These are phyloP conservation scores for Megatriorchis doriae DNA, from an alignment of 2,113 vertebrate genomes.

Conservation along the genomic window DNA sequence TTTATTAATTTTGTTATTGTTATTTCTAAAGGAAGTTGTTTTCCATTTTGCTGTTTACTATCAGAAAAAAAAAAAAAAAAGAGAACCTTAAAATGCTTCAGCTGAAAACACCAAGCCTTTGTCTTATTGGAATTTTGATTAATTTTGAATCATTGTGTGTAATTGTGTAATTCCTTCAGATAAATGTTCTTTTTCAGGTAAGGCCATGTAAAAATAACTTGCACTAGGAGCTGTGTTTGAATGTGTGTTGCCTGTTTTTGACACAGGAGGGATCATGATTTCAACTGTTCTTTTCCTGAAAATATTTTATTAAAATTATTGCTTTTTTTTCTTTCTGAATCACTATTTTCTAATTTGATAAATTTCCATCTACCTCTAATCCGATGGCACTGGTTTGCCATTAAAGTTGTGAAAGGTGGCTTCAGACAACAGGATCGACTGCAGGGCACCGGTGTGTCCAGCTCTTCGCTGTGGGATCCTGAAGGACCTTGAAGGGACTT, in stretches of 20 bases:
- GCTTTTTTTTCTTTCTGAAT: fast-evolving
- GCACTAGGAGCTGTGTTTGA: neutral
- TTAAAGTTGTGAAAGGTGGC: neutral
- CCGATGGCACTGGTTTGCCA: neutral
- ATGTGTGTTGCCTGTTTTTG: neutral
- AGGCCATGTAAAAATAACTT: neutral
- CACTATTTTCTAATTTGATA: neutral
- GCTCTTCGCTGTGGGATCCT: fast-evolving
- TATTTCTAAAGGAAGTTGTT: neutral
- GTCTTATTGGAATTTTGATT: neutral
- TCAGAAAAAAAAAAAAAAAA: neutral
- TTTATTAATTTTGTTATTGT: neutral
- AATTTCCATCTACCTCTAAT: neutral
- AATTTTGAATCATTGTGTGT: neutral
- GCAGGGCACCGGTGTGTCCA: too few species aligned
- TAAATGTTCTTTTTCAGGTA: neutral
- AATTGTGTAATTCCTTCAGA: neutral
- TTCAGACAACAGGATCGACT: neutral
- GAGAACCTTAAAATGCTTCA: neutral
- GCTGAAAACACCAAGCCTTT: neutral
- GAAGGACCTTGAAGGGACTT: neutral
- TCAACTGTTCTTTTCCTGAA: neutral
- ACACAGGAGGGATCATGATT: neutral
- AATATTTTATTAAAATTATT: neutral
- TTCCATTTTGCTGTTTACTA: neutral